phyloP scores from a whole-genome alignment of 2,888 invertebrate species.

The Fissipunctia ypsillon region DNA sequence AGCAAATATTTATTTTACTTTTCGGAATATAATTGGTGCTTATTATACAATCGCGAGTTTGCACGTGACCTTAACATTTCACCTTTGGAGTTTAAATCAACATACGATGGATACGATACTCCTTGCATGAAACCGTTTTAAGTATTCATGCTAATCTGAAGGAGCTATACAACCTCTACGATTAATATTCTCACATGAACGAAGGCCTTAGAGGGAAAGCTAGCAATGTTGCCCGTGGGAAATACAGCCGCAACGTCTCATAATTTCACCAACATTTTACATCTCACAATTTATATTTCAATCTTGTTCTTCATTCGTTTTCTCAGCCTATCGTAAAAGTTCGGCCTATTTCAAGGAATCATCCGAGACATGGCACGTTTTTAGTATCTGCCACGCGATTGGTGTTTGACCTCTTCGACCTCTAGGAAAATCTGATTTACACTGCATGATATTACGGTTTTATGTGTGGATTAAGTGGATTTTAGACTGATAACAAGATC shows the following conservation, averaged over 20 bases:
- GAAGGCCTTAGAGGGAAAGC: slow-evolving; percentile 24
- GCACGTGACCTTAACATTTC: slow-evolving; percentile 15
- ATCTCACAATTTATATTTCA: slow-evolving; percentile 57
- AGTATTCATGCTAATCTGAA: slow-evolving; percentile 24
- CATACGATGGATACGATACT: slow-evolving; percentile 1
- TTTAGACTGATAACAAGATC: background rate
- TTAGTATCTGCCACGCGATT: slow-evolving; percentile 42
- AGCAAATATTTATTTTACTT: slow-evolving; percentile 23
- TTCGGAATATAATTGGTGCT: slow-evolving; percentile 8
- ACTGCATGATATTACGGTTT: slow-evolving; percentile 5
- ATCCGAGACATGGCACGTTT: slow-evolving; percentile 26
- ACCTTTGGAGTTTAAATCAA: slow-evolving; percentile 20
- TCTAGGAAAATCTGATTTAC: slow-evolving; percentile 36
- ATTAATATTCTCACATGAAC: slow-evolving; percentile 50
- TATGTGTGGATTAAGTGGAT: background rate
- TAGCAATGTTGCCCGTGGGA: slow-evolving; percentile 49
- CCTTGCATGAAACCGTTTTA: slow-evolving; percentile 12
- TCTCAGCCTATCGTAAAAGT: slow-evolving; percentile 50
- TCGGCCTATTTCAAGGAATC: slow-evolving; percentile 36
- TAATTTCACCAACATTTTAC: slow-evolving; percentile 61
- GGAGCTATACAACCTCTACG: background rate
- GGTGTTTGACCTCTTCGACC: slow-evolving; percentile 36
- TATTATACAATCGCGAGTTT: background rate
- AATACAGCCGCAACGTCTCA: slow-evolving; percentile 34
- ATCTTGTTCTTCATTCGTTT: slow-evolving; percentile 57